Evolutionary conservation across 1,140 invertebrate genomes (phyloP).

Genomic region (Heliconius hermathena): DNA sequence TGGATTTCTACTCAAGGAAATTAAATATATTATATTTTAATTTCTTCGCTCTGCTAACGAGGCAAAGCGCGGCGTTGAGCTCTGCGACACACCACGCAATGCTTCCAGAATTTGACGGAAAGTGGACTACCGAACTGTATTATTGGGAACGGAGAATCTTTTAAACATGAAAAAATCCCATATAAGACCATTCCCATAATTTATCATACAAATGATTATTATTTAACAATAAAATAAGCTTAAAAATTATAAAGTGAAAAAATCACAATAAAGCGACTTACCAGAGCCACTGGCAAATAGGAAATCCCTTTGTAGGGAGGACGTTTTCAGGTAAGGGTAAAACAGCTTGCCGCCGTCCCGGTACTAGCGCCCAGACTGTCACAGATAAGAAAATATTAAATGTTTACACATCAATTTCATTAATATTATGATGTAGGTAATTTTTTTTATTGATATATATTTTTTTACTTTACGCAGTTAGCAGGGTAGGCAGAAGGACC

Average conservation of each 20-base stretch:
- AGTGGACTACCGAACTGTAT: too few relatives aligned
- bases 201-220: neutral
- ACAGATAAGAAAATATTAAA: conserved; percentile 42
- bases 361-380: conserved; percentile 54
- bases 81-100: too few relatives aligned
- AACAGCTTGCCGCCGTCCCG: conserved; percentile 79
- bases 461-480: too few relatives aligned
- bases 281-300: conserved; percentile 82
- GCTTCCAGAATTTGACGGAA: too few relatives aligned
- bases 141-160: too few relatives aligned
- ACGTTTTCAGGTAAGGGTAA: conserved; percentile 82
- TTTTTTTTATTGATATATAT: neutral
- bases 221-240: neutral
- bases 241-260: neutral
- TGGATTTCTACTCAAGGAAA: too few relatives aligned
- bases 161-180: neutral
- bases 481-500: too few relatives aligned
- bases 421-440: neutral
- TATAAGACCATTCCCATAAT: neutral
- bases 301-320: conserved; percentile 81
- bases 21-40: too few relatives aligned
- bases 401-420: conserved; percentile 3
- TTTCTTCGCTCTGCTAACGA: too few relatives aligned
- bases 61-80: too few relatives aligned
- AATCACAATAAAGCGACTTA: conserved; percentile 53